Conservation (phyloP, 2,888 invertebrate genomes). For the Ophraella communa region DNA sequence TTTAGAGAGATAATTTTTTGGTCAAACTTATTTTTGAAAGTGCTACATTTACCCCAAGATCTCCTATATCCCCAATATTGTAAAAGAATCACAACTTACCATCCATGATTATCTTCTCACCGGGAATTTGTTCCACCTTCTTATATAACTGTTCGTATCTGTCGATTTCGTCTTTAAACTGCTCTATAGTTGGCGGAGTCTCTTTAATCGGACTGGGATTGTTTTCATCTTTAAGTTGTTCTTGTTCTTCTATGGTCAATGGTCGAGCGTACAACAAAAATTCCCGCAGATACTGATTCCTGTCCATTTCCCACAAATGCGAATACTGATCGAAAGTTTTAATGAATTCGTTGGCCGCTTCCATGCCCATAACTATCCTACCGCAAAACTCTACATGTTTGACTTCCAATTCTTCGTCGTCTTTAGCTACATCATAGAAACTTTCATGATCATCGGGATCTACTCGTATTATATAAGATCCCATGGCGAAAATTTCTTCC, state of each 20-base stretch:
- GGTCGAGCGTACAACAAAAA: conserved; percentile 80
- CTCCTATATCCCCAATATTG: no score
- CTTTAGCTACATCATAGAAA: conserved; percentile 63
- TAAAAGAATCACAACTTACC: conserved; percentile 39
- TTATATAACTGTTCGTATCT: conserved; percentile 80
- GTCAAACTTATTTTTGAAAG: no score
- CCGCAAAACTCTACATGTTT: conserved; percentile 55
- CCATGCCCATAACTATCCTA: conserved; percentile 51
- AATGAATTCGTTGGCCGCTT: conserved; percentile 58
- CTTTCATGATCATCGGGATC: conserved; percentile 57
- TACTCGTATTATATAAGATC: conserved; percentile 74
- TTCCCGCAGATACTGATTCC: conserved; percentile 74
- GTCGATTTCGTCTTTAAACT: conserved; percentile 84
- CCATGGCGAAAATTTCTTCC: conserved; percentile 79
- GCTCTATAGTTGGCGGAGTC: conserved; percentile 71
- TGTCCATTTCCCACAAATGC: conserved; percentile 83
- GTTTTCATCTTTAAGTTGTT: conserved; percentile 59
- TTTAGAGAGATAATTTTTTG: no score
- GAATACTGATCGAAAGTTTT: conserved; percentile 71
- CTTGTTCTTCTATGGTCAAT: conserved; percentile 76
- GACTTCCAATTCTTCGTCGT: conserved; percentile 63
- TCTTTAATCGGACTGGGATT: conserved; percentile 50
- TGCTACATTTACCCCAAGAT: no score
- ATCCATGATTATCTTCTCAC: conserved; percentile 69
- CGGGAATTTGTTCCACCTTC: conserved; percentile 73